Evolutionary conservation across 2,888 invertebrate genomes (phyloP).

Genomic region (Creontiades dilutus): DNA sequence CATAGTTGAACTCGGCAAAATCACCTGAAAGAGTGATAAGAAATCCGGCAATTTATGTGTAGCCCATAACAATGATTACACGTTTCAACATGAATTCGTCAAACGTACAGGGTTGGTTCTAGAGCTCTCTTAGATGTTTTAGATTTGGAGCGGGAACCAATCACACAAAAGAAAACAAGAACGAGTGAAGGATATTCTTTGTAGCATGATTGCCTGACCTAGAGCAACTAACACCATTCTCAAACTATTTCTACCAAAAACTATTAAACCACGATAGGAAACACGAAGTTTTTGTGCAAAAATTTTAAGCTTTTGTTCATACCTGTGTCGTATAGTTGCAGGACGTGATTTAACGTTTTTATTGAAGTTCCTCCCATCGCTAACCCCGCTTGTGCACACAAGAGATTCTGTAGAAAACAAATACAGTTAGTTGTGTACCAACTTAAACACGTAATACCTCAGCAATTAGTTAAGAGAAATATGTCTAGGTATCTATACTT

Average conservation of each 20-base stretch:
- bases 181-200: no score
- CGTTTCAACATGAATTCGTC: no score
- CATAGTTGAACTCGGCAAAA: conserved; percentile 87
- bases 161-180: no score
- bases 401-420: background rate
- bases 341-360: conserved; percentile 18
- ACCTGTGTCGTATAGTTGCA: conserved; percentile 44
- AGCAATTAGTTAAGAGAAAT: no score
- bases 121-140: no score
- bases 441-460: background rate
- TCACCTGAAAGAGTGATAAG: conserved; percentile 76
- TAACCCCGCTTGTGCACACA: background rate
- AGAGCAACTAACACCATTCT: no score
- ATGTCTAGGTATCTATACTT: background rate
- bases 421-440: background rate
- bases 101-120: no score
- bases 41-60: background rate
- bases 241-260: no score
- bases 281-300: background rate
- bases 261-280: background rate
- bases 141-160: no score
- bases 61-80: no score
- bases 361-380: conserved; percentile 48
- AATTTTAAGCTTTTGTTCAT: background rate
- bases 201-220: no score